These are phyloP conservation scores for Plutomurus gul DNA, from an alignment of 1,140 invertebrate genomes.

Conservation along the genomic window DNA sequence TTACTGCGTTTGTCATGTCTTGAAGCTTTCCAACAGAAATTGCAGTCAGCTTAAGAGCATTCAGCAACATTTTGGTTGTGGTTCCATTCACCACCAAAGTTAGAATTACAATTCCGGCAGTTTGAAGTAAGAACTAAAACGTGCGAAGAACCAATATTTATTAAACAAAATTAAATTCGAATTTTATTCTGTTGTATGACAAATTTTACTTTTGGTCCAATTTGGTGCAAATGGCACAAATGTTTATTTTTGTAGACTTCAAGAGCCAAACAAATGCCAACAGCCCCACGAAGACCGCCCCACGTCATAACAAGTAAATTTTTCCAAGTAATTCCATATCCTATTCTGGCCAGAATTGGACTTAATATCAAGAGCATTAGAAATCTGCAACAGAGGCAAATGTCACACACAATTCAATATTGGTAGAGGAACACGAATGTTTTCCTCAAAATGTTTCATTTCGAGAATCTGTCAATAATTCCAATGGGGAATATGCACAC, in stretches of 20 bases:
- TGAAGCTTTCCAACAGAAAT: constrained; percentile 57
- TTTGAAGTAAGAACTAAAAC: constrained; percentile 59
- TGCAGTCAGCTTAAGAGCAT: constrained; percentile 58
- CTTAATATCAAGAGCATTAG: constrained; percentile 58
- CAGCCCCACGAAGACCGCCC: constrained; percentile 57
- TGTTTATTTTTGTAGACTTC: constrained; percentile 56
- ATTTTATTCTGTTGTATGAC: too few relatives aligned
- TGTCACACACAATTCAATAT: too few relatives aligned
- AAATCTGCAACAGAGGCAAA: constrained; percentile 43
- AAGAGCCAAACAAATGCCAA: constrained; percentile 60
- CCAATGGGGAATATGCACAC: background rate
- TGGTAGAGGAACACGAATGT: too few relatives aligned
- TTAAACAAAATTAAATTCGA: background rate
- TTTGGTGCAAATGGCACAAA: constrained; percentile 54
- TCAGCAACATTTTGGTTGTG: constrained; percentile 57
- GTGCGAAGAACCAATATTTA: background rate
- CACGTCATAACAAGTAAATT: constrained; percentile 50
- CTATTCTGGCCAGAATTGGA: constrained; percentile 59
- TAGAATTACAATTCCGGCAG: constrained; percentile 59
- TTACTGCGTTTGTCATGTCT: constrained; percentile 59
- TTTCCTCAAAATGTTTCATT: too few relatives aligned
- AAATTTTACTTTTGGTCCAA: constrained; percentile 49
- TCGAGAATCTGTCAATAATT: too few relatives aligned
- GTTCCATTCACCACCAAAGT: constrained; percentile 60
- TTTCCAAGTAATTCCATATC: constrained; percentile 60